These are phyloP conservation scores for Choreutis nemorana DNA, from an alignment of 2,888 invertebrate species.

Conservation along the genomic window DNA sequence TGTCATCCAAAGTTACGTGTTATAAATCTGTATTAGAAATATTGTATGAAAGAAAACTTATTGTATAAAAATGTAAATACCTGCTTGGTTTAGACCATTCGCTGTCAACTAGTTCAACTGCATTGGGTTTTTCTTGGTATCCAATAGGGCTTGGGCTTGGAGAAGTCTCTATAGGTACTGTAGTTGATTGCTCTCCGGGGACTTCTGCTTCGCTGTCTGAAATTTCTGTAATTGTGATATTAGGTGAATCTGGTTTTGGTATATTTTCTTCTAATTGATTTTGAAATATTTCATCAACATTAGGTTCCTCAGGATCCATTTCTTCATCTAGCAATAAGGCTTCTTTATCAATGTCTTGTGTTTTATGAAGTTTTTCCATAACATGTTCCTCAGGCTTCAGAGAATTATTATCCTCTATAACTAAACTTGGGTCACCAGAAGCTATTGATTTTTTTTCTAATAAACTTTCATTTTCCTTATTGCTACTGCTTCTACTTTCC, in stretches of 20 bases:
- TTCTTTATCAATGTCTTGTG: constrained; percentile 35
- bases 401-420: constrained; percentile 36
- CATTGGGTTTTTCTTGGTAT: constrained; percentile 23
- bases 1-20: constrained; percentile 46
- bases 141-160: constrained; percentile 48
- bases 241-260: constrained; percentile 42
- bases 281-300: constrained; percentile 51
- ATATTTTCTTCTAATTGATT: constrained; percentile 43
- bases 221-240: constrained; percentile 59
- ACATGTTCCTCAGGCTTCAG: constrained; percentile 42
- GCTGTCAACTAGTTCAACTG: constrained; percentile 27
- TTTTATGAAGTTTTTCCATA: constrained; percentile 53
- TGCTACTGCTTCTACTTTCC: constrained; percentile 30
- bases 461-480: constrained; percentile 54
- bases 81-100: constrained; percentile 62
- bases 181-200: constrained; percentile 27
- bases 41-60: constrained; percentile 8
- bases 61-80: constrained; percentile 28
- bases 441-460: constrained; percentile 49
- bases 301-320: constrained; percentile 48
- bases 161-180: constrained; percentile 46
- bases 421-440: constrained; percentile 56
- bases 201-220: constrained; percentile 40
- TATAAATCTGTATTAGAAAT: constrained; percentile 15
- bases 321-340: constrained; percentile 43